phyloP scores from a whole-genome alignment of 2,797 vertebrate genomes.

The Fratercula arctica region DNA sequence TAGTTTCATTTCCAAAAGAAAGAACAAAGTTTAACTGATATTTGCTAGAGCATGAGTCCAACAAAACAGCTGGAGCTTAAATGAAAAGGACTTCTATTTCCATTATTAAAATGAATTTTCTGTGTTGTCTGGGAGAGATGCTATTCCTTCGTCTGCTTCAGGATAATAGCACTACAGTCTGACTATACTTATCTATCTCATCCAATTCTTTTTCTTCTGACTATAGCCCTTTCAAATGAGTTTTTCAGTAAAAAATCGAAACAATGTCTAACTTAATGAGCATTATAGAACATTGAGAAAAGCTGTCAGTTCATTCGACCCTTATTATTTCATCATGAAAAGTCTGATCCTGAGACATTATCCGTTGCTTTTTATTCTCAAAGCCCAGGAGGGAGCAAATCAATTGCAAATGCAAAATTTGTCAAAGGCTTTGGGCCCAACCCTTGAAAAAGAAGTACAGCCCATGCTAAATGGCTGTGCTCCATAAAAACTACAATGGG shows the following conservation, averaged over 20 bases:
- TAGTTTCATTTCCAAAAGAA: slow-evolving; percentile 24
- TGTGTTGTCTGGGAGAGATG: not conserved
- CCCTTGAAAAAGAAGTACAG: not conserved
- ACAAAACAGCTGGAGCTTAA: slow-evolving; percentile 54
- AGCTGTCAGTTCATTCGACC: not conserved
- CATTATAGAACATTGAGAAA: slow-evolving; percentile 3
- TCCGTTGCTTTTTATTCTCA: slow-evolving; percentile 24
- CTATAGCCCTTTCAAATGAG: not conserved
- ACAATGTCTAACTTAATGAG: slow-evolving; percentile 24
- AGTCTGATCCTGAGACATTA: slow-evolving; percentile 10
- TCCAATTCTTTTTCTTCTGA: slow-evolving; percentile 14
- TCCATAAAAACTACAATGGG: slow-evolving; percentile 31
- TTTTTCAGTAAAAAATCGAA: slow-evolving; percentile 42
- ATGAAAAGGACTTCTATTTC: slow-evolving; percentile 10
- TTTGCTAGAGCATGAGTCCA: slow-evolving; percentile 22
- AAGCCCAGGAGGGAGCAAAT: slow-evolving; percentile 38
- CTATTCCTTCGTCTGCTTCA: not conserved
- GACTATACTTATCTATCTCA: not conserved
- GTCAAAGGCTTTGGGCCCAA: not conserved
- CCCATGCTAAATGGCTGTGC: not conserved
- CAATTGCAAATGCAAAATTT: slow-evolving; percentile 55
- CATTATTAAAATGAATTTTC: not conserved
- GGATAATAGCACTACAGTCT: not conserved
- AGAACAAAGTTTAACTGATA: slow-evolving; percentile 15
- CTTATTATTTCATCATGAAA: slow-evolving; percentile 40